Evolutionary conservation across 2,797 vertebrate genomes (phyloP).

Genomic region (Delichon dasypus): DNA sequence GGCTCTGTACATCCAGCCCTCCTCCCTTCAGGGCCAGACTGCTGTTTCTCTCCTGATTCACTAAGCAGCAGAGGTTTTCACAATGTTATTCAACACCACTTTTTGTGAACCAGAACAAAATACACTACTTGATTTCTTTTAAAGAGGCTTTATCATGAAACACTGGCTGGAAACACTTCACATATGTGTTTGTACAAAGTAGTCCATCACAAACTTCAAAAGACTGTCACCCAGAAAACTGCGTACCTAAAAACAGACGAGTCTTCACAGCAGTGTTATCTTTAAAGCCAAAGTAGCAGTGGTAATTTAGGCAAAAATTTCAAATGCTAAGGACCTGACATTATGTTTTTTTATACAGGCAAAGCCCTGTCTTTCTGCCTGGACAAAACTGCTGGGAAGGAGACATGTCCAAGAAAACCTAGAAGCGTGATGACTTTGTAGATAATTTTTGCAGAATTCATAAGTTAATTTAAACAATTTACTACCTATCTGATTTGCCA

Average conservation of each 20-base stretch:
- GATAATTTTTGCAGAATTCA: not conserved
- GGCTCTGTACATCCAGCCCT: not conserved
- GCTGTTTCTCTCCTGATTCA: not conserved
- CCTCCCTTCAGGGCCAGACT: not conserved
- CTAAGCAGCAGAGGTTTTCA: not conserved
- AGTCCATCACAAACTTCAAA: conserved; percentile 42
- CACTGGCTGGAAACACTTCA: conserved; percentile 19
- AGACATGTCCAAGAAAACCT: not conserved
- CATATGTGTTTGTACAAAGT: not conserved
- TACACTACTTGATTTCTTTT: conserved; percentile 13
- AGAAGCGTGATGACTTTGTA: not conserved
- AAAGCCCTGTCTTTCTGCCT: not conserved
- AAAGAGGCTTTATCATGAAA: conserved; percentile 38
- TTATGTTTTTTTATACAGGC: not conserved
- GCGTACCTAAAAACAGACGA: not conserved
- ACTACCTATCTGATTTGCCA: not conserved
- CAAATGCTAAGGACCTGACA: not conserved
- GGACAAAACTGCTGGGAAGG: not conserved
- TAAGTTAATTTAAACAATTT: not conserved
- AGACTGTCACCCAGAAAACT: conserved; percentile 8
- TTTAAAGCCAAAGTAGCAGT: not conserved
- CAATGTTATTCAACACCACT: not conserved
- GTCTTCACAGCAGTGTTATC: not conserved
- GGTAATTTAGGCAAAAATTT: not conserved
- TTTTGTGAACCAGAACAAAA: conserved; percentile 31